Base-by-base conservation (phyloP, 2,888 invertebrate genomes). In the Drosophila heteroneura region DNA sequence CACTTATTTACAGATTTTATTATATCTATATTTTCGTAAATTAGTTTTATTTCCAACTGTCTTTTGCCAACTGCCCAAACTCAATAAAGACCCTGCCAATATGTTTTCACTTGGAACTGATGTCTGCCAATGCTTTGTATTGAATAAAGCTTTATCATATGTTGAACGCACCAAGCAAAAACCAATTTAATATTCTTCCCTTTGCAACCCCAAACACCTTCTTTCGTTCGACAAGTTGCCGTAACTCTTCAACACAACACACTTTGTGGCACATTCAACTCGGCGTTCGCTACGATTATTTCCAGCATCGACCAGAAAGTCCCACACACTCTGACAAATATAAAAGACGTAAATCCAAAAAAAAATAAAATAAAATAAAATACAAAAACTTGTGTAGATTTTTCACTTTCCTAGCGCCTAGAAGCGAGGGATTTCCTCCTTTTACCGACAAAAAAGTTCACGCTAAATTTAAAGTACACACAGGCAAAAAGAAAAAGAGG, bases 341-440 rank as follows among this genome's bases (percentile, higher is more conserved):
- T 68, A 73, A 80, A 67, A 64, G 74, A 77, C 58, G 65, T 61
- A 56, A 59, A 47, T 30, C 62, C 37, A 47, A 77, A 22, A 47
- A 47, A 44, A n/a, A 47, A 47, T 14, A 71, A 41, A 28, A 28
- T 70, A 12, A 44, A n/a, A 12, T 22, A 22, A 22, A 22, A 26
- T 26, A 26, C 26, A 26, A 47, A 26, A 74, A 44, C 54, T 68
- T 61, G 53, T 47, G 51, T 53, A 80, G 70, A 80, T 80, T 82
- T 89, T 86, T 85, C 87, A 84, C 84, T 85, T 86, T 89, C 66
- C 80, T 70, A 78, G 41, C 69, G 35, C 7, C 14, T 16, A 30
- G 28, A 83, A 71, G 47, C 26, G 47, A 16, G 26, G 5, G 47
- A 47, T 47, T 47, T 76, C 81, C 74, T 74, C 14, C 16, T 47